A percentile compares a stretch with the other conserved stretches of the same genome.
phyloP scores from a whole-genome alignment of 1,140 invertebrate species.

The Achroia grisella region DNA sequence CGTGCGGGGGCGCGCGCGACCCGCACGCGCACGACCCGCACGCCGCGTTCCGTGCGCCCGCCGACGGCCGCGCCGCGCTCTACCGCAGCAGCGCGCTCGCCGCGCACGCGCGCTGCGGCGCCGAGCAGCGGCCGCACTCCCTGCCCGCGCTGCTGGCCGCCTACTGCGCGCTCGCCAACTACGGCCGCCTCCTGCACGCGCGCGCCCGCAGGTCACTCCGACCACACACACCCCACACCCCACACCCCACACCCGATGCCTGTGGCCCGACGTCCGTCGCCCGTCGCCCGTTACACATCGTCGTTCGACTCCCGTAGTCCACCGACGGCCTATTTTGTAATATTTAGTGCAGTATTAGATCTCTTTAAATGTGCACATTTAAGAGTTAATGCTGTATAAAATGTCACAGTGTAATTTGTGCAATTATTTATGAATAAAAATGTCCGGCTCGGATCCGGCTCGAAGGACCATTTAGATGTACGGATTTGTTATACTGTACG shows the following conservation, averaged over 20 bases:
- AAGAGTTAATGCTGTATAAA: too few species aligned
- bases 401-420: too few species aligned
- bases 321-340: too few species aligned
- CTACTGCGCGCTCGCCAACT: slow-evolving; percentile 44
- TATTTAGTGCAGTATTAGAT: too few species aligned
- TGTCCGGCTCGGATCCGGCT: too few species aligned
- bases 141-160: slow-evolving; percentile 36
- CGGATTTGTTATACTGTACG: too few species aligned
- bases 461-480: slow-evolving; percentile 42
- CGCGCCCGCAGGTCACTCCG: slow-evolving; percentile 20
- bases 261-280: slow-evolving; percentile 27
- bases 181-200: slow-evolving; percentile 27
- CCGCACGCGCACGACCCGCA: slow-evolving; percentile 24
- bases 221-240: background rate
- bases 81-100: slow-evolving; percentile 49
- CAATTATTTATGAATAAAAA: too few species aligned
- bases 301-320: slow-evolving; percentile 24
- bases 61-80: slow-evolving; percentile 26
- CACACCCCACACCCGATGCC: slow-evolving; percentile 3
- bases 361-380: too few species aligned
- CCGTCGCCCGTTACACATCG: slow-evolving; percentile 30
- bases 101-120: slow-evolving; percentile 38
- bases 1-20: slow-evolving; percentile 48
- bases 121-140: slow-evolving; percentile 19
- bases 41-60: slow-evolving; percentile 20